Conservation (phyloP, 1,140 invertebrate genomes). For the Drosophila punjabiensis region DNA sequence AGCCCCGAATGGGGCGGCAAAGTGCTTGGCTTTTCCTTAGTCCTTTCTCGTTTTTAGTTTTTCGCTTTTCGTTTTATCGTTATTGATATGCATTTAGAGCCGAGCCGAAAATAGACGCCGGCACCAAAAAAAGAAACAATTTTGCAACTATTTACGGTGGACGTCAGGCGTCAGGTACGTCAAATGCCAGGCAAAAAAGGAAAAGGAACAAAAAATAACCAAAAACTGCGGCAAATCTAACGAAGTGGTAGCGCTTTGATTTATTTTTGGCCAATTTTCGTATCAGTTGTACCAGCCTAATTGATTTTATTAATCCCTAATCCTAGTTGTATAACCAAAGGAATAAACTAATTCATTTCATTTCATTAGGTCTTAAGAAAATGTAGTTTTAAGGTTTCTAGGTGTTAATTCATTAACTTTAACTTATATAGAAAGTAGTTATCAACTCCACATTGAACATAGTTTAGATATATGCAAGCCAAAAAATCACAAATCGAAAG, state of each 20-base stretch:
- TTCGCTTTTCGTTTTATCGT: constrained; percentile 3
- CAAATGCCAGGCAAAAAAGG: constrained; percentile 39
- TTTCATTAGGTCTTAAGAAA: background rate
- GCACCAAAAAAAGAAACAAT: constrained; percentile 61
- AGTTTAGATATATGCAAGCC: background rate
- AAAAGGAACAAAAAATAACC: constrained; percentile 1
- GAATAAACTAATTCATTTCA: background rate
- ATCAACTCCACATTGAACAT: background rate
- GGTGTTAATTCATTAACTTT: background rate
- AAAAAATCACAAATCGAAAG: background rate
- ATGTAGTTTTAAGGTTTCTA: background rate
- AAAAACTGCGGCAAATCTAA: constrained; percentile 23
- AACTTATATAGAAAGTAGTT: background rate
- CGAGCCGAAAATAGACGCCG: constrained; percentile 47
- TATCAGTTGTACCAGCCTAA: background rate
- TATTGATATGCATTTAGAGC: constrained; percentile 60
- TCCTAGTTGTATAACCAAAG: too few relatives aligned
- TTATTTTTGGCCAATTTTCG: constrained; percentile 1
- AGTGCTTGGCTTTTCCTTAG: constrained; percentile 26
- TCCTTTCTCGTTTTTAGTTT: background rate
- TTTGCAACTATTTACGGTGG: constrained; percentile 57
- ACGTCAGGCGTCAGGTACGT: constrained; percentile 52
- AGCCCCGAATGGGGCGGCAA: constrained; percentile 29
- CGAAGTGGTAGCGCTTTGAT: constrained; percentile 11
- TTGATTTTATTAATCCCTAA: constrained; percentile 2